Evolutionary conservation across 2,797 vertebrate species (phyloP).

Genomic region (Enteromius fasciolatus): DNA sequence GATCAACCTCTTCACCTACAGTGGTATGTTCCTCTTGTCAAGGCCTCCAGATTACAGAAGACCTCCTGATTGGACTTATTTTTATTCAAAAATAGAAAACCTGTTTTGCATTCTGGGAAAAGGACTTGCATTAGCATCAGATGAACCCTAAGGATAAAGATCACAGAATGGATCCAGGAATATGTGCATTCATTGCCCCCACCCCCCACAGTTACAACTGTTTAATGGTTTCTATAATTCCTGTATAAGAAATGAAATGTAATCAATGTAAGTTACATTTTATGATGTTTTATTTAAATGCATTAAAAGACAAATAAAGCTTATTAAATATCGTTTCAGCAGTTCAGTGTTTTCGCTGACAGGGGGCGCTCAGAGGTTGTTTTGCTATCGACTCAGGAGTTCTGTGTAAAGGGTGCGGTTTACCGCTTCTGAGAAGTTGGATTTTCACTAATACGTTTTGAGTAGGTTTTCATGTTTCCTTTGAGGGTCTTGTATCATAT

Average conservation of each 20-base stretch:
- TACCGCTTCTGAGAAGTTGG: no score
- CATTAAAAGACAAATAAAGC: background rate
- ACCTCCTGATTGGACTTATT: constrained; percentile 13
- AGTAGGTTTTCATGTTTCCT: background rate
- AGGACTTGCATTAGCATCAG: background rate
- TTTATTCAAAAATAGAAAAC: background rate
- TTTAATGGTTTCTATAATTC: background rate
- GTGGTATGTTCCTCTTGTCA: constrained; percentile 74
- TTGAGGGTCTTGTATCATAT: background rate
- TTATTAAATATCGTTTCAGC: background rate
- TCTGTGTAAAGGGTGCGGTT: background rate
- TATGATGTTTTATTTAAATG: background rate
- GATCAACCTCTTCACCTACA: constrained; percentile 44
- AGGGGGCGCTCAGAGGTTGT: constrained; percentile 44
- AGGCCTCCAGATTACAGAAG: constrained; percentile 63
- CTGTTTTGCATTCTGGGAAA: background rate
- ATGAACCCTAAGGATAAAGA: background rate
- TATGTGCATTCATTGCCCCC: background rate
- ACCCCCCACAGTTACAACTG: background rate
- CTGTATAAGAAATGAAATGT: background rate
- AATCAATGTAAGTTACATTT: background rate
- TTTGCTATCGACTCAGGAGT: background rate
- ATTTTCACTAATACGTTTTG: background rate
- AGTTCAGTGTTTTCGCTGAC: constrained; percentile 8
- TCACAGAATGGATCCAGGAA: background rate